Base-by-base conservation (phyloP, 2,888 invertebrate species). In the Diarsia mendica region DNA sequence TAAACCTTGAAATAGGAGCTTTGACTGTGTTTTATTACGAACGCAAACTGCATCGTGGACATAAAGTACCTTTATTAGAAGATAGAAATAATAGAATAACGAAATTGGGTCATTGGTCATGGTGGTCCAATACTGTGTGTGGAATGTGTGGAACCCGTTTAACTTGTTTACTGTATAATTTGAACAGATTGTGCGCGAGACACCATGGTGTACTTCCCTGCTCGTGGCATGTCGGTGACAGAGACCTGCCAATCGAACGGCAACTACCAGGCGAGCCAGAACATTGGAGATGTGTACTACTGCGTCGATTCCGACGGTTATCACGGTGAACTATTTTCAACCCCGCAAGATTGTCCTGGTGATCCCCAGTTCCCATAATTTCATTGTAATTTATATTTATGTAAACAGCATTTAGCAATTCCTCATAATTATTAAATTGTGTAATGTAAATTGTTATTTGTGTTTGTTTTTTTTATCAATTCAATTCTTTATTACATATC, bases 231-330 rank as follows among this genome's bases (percentile, higher is more conserved):
- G 92, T 89, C 91, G 46, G 95, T 97, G 85, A 92, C 94, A 11
- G 94, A 96, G 87, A 90, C 91, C 23, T 97, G 97, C 89, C 85
- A 86, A 23, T 94, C 93, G 28, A 97, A 97, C 89, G 97, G 97
- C 66, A 97, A 97, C 94, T 97, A 97, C 90, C 91, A 93, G 48
- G 88, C 93, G n/a, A 89, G 94, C 79, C 97, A 97, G 92, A 94
- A 94, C 78, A 95, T 95, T 53, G 97, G 96, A 28, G 95, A 95
- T 73, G 91, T 93, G 9, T 94, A 91, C 86, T 97, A 97, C 92
- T 97, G 97, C 88, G 97, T 97, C 9, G 97, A 97, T 90, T 89
- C 90, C 4, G 97, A 97, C 91, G 97, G 97, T 2, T 97, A 97
- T 89, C 90, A 85, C 15, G 90, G 90, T 4, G 90, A 88, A 33